These are phyloP conservation scores for Heteropelma amictum DNA, from an alignment of 2,888 invertebrate genomes.

Conservation along the genomic window DNA sequence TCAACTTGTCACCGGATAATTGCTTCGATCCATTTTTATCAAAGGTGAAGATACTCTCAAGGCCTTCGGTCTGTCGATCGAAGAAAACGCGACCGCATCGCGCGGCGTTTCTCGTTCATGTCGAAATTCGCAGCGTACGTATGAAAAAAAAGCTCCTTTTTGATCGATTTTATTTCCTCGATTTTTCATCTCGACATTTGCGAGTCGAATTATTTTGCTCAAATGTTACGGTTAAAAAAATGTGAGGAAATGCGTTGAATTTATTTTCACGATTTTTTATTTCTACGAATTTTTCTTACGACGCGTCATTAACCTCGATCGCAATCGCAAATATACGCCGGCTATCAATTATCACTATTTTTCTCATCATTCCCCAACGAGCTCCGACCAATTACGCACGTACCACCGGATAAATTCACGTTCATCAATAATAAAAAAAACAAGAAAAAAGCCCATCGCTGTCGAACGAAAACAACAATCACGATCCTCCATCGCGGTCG, in stretches of 20 bases:
- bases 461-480: background rate
- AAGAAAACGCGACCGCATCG: slow-evolving; percentile 6
- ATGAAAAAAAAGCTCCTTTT: too few relatives aligned
- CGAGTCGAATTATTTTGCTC: too few relatives aligned
- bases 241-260: too few relatives aligned
- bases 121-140: too few relatives aligned
- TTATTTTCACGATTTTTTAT: too few relatives aligned
- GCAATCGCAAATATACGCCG: background rate
- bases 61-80: slow-evolving; percentile 48
- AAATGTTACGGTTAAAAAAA: too few relatives aligned
- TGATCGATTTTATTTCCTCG: too few relatives aligned
- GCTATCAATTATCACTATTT: background rate
- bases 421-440: too few relatives aligned
- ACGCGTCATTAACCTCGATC: background rate
- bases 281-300: background rate
- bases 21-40: background rate
- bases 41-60: slow-evolving; percentile 19
- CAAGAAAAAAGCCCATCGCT: background rate
- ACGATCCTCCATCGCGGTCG: too few relatives aligned
- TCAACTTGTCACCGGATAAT: background rate
- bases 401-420: too few relatives aligned
- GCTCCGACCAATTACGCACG: background rate
- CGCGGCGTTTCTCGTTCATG: background rate
- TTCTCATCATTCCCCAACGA: background rate
- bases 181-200: too few relatives aligned